Base-by-base conservation (phyloP, 2,113 vertebrate species). In the Tachysurus fulvidraco region DNA sequence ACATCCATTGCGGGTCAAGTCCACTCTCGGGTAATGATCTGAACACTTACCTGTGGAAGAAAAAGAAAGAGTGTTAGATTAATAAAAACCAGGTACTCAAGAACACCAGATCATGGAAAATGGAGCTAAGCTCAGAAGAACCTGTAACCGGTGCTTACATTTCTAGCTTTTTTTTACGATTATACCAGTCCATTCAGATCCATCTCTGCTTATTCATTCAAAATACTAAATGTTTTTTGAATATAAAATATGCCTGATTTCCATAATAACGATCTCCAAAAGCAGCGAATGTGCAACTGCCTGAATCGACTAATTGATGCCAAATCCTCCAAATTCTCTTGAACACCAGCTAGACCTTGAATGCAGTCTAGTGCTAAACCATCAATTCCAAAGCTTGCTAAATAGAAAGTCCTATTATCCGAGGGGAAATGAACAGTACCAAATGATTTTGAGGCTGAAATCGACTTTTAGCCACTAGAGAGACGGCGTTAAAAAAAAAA, bases 1-100 rank as follows among this genome's bases (percentile, higher is more conserved):
- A 77, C 73, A 5, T 54, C 62, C n/a, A 41, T 2, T 67, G 12
- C 1, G 2, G 41, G 23, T 23, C 84, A 57, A 36, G 76, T 55
- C 17, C 74, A 79, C 12, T 11, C 60, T 55, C 52, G 36, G 62
- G 28, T 57, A 25, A 86, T 13, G 50, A 81, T 50, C 78, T 41
- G 85, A 64, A 81, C 64, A 73, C 85, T 81, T 81, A 86, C 85
- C 85, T 86, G 41, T 17, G n/a, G 74, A 46, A 83, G 21, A 77
- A 21, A 76, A 4, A 73, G 2, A 62, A n/a, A 30, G 21, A 44
- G 46, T 25, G 12, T 71, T 13, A 41, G 67, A 84, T 36, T 36
- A 36, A 60, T 44, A 74, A 74, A 74, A 71, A 55, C n/a, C 50
- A 55, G 8, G 46, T 2, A 17, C 8, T 78, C 13, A 19, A 28